Conservation (phyloP, 2,113 vertebrate genomes). For the Gadus macrocephalus region DNA sequence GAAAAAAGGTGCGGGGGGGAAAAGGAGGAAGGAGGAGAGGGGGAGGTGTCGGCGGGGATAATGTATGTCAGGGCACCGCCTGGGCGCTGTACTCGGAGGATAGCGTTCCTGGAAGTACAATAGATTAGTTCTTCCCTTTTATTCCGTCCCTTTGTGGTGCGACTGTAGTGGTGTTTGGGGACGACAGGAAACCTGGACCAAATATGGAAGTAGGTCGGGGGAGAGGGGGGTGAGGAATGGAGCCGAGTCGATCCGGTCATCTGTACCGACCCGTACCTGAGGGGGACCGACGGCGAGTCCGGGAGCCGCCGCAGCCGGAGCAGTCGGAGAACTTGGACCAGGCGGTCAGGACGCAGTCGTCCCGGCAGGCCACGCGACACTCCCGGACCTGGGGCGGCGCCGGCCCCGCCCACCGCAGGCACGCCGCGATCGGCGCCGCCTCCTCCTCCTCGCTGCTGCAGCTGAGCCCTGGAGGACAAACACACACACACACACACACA, state of each 20-base stretch:
- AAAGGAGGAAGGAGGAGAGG: background rate
- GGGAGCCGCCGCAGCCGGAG: constrained; percentile 73
- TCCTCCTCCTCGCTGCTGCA: constrained; percentile 73
- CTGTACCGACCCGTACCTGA: constrained; percentile 72
- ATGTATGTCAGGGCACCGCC: background rate
- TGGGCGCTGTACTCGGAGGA: background rate
- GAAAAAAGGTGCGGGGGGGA: background rate
- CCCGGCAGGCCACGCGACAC: constrained; percentile 81
- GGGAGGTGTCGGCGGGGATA: background rate
- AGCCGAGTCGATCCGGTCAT: constrained; percentile 3
- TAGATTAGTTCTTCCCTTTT: no score
- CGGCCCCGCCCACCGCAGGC: constrained; percentile 77
- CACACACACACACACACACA: no score
- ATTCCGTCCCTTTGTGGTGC: no score
- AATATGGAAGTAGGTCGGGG: no score
- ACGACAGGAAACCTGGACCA: no score
- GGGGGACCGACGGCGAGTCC: constrained; percentile 77
- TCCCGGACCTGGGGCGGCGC: constrained; percentile 77
- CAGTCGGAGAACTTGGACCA: constrained; percentile 93
- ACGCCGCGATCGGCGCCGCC: constrained; percentile 70
- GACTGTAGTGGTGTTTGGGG: no score
- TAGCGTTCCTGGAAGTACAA: background rate
- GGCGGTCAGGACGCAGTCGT: constrained; percentile 87
- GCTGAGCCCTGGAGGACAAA: constrained; percentile 70
- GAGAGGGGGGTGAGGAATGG: no score